phyloP scores from a whole-genome alignment of 2,113 vertebrate species.

The Aspidoscelis tigris region DNA sequence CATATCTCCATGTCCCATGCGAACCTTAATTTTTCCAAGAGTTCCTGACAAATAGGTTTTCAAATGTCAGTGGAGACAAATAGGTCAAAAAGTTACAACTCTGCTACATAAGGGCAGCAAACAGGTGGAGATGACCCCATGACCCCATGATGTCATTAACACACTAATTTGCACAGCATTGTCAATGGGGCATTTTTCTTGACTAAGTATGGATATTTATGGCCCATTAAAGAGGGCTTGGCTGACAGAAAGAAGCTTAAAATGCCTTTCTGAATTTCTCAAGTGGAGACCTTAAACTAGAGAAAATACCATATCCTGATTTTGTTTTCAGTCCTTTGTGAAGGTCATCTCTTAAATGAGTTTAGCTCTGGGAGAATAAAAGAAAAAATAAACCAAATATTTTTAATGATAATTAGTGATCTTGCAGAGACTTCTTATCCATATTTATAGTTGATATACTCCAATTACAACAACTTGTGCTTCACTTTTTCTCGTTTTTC shows the following conservation, averaged over 20 bases:
- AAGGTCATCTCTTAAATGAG: constrained; percentile 28
- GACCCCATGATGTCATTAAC: constrained; percentile 77
- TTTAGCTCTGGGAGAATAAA: not conserved
- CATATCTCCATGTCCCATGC: constrained; percentile 79
- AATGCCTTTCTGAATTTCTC: constrained; percentile 46
- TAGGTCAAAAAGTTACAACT: constrained; percentile 85
- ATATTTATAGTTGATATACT: too few relatives aligned
- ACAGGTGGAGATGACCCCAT: constrained; percentile 82
- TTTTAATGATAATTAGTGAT: not conserved
- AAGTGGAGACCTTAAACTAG: constrained; percentile 25
- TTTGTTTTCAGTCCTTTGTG: constrained; percentile 22
- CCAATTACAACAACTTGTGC: too few relatives aligned
- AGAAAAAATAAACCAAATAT: not conserved
- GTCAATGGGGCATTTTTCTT: constrained; percentile 73
- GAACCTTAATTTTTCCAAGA: constrained; percentile 72
- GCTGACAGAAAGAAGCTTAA: constrained; percentile 53
- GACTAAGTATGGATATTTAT: constrained; percentile 64
- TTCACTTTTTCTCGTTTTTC: too few relatives aligned
- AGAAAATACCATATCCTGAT: not conserved
- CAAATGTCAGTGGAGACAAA: constrained; percentile 82
- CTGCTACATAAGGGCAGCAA: constrained; percentile 73
- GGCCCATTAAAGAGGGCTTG: constrained; percentile 57
- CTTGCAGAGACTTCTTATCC: not conserved
- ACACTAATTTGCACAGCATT: constrained; percentile 72
- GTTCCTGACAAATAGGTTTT: constrained; percentile 84